Percentiles rank a stretch among this genome's conserved stretches.
phyloP scores from a whole-genome alignment of 2,888 invertebrate species.

The Eristalis arbustorum region DNA sequence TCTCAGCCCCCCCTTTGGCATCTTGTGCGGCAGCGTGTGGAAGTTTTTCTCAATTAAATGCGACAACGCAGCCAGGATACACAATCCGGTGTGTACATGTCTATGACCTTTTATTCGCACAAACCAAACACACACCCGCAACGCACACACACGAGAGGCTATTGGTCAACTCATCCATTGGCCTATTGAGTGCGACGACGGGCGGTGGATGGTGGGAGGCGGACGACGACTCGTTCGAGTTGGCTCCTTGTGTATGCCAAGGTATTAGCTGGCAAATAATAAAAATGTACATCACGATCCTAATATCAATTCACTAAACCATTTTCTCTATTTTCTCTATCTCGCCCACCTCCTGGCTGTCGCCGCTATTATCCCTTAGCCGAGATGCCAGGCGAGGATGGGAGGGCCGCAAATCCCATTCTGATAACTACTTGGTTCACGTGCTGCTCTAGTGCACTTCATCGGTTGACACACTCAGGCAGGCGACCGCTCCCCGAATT shows the following conservation, averaged over 20 bases:
- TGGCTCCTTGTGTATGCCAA: constrained; percentile 4
- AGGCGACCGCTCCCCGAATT: not conserved
- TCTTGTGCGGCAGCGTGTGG: not conserved
- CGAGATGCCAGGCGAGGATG: not conserved
- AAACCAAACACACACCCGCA: not conserved
- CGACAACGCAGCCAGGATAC: not conserved
- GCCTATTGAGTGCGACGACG: not conserved
- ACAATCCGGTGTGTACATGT: not conserved
- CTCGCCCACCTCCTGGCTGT: not conserved
- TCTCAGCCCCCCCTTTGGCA: not conserved
- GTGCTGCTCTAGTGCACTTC: not conserved
- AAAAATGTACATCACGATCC: constrained; percentile 56
- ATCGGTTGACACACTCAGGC: not conserved
- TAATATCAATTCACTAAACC: constrained; percentile 53
- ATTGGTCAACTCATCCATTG: constrained; percentile 1
- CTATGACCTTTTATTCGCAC: not conserved
- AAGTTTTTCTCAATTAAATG: constrained; percentile 27
- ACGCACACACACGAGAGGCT: not conserved
- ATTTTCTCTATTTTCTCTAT: not conserved
- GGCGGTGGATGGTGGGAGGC: not conserved
- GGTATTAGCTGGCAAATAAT: constrained; percentile 34
- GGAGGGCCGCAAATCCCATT: constrained; percentile 24
- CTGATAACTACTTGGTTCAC: constrained; percentile 21
- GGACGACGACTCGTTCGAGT: not conserved
- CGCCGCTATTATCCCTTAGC: constrained; percentile 31